Conservation (phyloP, 2,888 invertebrate genomes). For the Aleiodes testaceus region DNA sequence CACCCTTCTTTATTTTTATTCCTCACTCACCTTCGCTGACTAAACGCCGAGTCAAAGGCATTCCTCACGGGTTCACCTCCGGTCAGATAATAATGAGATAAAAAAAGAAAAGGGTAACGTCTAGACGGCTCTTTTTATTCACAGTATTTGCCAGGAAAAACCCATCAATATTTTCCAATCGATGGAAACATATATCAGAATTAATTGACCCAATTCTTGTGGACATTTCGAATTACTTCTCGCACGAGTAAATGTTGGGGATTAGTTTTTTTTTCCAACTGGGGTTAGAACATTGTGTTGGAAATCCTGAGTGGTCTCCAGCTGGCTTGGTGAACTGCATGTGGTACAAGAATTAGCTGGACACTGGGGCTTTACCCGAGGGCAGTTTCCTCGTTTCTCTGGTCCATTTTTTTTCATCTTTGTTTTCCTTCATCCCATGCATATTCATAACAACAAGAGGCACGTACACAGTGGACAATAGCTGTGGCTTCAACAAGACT, state of each 20-base stretch:
- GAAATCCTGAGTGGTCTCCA: neutral
- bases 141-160: neutral
- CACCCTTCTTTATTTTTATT: neutral
- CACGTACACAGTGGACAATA: conserved; percentile 1
- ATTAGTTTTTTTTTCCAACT: neutral
- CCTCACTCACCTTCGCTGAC: conserved; percentile 19
- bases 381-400: conserved; percentile 20
- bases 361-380: conserved; percentile 8
- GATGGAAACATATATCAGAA: too few relatives aligned
- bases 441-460: conserved; percentile 25
- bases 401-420: neutral
- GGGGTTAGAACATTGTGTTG: too few relatives aligned
- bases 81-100: conserved; percentile 13
- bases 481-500: neutral
- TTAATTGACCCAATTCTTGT: neutral
- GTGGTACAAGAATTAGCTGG: conserved; percentile 15
- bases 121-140: too few relatives aligned
- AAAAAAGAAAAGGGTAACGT: neutral
- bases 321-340: too few relatives aligned
- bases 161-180: neutral
- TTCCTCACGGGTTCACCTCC: conserved; percentile 6
- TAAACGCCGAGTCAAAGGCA: conserved; percentile 17
- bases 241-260: neutral
- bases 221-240: neutral
- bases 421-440: conserved; percentile 11